Evolutionary conservation across 2,888 invertebrate species (phyloP).

Genomic region (Enchytraeus crypticus): DNA sequence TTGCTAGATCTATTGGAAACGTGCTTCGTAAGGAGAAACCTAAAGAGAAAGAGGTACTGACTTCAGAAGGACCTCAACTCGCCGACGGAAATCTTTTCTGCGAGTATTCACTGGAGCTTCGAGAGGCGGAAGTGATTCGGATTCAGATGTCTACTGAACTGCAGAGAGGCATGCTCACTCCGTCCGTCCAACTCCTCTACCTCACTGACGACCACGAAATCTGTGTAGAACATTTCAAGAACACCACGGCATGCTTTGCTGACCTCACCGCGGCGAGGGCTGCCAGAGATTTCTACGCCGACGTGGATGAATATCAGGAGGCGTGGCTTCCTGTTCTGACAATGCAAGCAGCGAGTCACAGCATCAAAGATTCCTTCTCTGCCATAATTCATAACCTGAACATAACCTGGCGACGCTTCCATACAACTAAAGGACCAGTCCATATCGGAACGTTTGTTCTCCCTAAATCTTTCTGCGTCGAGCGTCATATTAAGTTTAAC

Average conservation of each 20-base stretch:
- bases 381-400: slow-evolving; percentile 34
- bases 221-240: slow-evolving; percentile 36
- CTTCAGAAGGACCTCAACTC: slow-evolving; percentile 24
- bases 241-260: slow-evolving; percentile 32
- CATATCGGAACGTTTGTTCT: slow-evolving; percentile 26
- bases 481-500: slow-evolving; percentile 25
- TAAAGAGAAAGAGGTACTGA: slow-evolving; percentile 4
- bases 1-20: no score
- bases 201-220: slow-evolving; percentile 36
- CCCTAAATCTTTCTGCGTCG: slow-evolving; percentile 30
- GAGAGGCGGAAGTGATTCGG: slow-evolving; percentile 27
- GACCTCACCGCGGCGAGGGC: neutral
- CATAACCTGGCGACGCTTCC: slow-evolving; percentile 13
- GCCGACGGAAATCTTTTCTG: slow-evolving; percentile 16
- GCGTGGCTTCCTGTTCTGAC: slow-evolving; percentile 35
- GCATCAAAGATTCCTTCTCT: slow-evolving; percentile 30
- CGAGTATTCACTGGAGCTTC: slow-evolving; percentile 20
- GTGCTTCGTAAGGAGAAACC: no score
- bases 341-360: slow-evolving; percentile 33
- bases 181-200: slow-evolving; percentile 35
- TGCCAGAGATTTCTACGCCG: slow-evolving; percentile 23
- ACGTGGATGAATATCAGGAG: slow-evolving; percentile 32
- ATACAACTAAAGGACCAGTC: neutral
- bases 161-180: slow-evolving; percentile 31
- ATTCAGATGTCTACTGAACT: slow-evolving; percentile 34